These are phyloP conservation scores for Cavia porcellus DNA, from an alignment of 2,113 vertebrate genomes.

Conservation along the genomic window DNA sequence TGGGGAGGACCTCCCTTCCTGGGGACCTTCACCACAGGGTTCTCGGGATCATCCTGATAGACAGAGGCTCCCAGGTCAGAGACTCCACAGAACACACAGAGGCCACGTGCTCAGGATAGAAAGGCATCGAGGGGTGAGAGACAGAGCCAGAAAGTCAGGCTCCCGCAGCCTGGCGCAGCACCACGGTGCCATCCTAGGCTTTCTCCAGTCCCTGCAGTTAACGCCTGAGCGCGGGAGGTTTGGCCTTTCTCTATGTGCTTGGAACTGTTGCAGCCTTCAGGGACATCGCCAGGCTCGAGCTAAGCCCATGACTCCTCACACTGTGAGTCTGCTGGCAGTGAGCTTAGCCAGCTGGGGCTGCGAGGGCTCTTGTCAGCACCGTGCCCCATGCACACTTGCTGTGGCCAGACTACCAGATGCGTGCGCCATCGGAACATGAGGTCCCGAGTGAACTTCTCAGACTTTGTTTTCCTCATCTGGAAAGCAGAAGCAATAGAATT, in stretches of 20 bases:
- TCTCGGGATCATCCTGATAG: neutral
- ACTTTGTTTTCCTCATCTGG: neutral
- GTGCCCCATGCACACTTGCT: neutral
- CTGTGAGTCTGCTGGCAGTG: neutral
- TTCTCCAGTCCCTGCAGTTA: neutral
- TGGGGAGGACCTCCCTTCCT: too few relatives aligned
- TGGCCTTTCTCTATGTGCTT: neutral
- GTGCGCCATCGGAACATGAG: neutral
- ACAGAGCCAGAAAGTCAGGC: neutral
- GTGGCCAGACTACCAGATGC: neutral
- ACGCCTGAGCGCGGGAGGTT: neutral
- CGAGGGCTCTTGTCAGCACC: neutral
- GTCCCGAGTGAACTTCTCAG: neutral
- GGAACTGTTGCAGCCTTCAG: neutral
- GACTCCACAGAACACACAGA: neutral
- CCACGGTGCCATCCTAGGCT: neutral
- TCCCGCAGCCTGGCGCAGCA: neutral
- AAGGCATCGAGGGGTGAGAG: neutral
- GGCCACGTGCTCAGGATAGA: neutral
- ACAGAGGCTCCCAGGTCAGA: neutral
- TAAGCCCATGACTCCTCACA: neutral
- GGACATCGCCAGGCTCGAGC: neutral
- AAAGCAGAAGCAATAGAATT: neutral
- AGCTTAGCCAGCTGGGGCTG: too few relatives aligned
- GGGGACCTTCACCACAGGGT: neutral